Conservation (phyloP, 2,797 vertebrate species). For the Poecilia wingei region DNA sequence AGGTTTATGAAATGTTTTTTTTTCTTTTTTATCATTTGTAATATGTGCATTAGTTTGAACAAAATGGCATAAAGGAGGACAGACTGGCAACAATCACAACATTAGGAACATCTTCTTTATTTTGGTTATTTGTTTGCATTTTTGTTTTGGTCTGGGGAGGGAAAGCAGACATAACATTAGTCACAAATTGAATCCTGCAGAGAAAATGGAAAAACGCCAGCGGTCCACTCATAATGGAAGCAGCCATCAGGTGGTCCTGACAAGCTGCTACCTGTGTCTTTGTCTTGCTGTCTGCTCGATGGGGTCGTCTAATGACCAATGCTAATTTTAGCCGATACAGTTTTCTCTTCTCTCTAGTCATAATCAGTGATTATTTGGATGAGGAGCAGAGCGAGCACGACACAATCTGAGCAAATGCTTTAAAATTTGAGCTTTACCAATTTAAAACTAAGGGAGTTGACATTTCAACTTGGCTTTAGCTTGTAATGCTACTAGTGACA, state of each 20-base stretch:
- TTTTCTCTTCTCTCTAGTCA: background rate
- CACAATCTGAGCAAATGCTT: background rate
- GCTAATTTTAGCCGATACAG: background rate
- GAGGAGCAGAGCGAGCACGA: background rate
- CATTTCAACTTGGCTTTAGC: background rate
- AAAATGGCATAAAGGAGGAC: background rate
- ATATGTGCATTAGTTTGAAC: background rate
- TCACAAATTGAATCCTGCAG: background rate
- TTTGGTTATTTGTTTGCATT: background rate
- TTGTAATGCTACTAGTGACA: background rate
- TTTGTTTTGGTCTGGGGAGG: background rate
- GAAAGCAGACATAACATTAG: background rate
- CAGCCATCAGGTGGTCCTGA: conserved; percentile 65
- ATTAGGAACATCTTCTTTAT: background rate
- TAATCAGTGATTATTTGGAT: background rate
- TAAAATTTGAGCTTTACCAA: background rate
- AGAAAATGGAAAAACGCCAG: conserved; percentile 4
- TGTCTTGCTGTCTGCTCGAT: conserved; percentile 61
- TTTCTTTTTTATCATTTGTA: background rate
- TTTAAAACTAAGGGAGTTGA: background rate
- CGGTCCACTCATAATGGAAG: conserved; percentile 31
- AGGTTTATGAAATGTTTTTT: background rate
- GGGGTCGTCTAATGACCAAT: conserved; percentile 10
- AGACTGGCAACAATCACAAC: background rate
- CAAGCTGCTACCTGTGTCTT: conserved; percentile 53